Conservation (phyloP, 2,888 invertebrate species). For the Mythimna albipuncta region DNA sequence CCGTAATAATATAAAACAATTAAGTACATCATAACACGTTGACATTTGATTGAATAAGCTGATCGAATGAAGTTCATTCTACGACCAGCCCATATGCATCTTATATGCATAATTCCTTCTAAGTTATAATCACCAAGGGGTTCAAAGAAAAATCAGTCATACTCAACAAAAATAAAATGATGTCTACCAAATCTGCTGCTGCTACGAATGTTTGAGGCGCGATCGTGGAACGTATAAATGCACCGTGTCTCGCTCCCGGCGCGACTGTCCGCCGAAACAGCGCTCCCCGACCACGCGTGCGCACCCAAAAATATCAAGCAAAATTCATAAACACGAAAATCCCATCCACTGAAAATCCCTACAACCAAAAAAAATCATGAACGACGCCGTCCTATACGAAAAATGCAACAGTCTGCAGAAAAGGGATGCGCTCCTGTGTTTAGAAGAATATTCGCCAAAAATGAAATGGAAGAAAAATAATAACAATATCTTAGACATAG, state of each 20-base stretch:
- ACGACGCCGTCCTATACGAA: conserved; percentile 93
- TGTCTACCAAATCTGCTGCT: conserved; percentile 61
- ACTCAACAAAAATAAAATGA: conserved; percentile 30
- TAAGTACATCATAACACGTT: no score
- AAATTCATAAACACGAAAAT: conserved; percentile 48
- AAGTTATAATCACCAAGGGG: background rate
- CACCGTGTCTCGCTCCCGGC: conserved; percentile 75
- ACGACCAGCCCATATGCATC: background rate
- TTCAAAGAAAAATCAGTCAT: conserved; percentile 4
- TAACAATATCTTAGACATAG: conserved; percentile 91
- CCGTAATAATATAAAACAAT: background rate
- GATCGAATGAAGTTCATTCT: conserved; percentile 5
- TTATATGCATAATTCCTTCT: background rate
- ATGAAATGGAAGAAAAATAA: conserved; percentile 89
- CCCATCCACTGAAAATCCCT: conserved; percentile 4
- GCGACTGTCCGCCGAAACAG: conserved; percentile 82
- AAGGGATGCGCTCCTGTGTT: conserved; percentile 84
- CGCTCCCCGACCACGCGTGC: conserved; percentile 78
- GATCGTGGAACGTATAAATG: conserved; percentile 81
- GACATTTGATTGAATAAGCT: background rate
- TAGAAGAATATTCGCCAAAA: conserved; percentile 91
- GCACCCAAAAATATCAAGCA: conserved; percentile 66
- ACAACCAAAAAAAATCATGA: conserved; percentile 72
- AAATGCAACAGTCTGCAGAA: conserved; percentile 93
- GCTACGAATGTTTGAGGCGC: conserved; percentile 69